Conservation (phyloP, 2,888 invertebrate genomes). For the Choristoneura rosaceana region DNA sequence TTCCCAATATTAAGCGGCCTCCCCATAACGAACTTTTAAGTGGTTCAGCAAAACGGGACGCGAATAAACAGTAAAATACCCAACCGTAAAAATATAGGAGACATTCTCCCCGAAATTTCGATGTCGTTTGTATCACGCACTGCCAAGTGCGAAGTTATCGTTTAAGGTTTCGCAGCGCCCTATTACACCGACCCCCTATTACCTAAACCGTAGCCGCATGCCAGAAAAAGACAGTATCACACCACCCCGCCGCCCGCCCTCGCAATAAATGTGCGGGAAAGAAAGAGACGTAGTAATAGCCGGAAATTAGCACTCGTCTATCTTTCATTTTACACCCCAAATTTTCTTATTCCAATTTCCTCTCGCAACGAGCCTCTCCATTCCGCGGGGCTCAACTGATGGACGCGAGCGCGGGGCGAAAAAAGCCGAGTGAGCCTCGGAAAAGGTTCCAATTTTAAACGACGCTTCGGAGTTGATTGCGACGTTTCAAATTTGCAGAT, state of each 20-base stretch:
- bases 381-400: conserved; percentile 66
- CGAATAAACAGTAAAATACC: conserved; percentile 30
- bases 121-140: conserved; percentile 40
- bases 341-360: conserved; percentile 92
- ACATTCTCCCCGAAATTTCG: conserved; percentile 35
- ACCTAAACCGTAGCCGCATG: conserved; percentile 57
- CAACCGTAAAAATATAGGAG: conserved; percentile 36
- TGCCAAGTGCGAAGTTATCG: conserved; percentile 45
- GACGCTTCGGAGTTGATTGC: conserved; percentile 51
- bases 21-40: conserved; percentile 38
- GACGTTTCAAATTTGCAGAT: conserved; percentile 66
- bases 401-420: conserved; percentile 45
- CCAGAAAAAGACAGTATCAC: conserved; percentile 77
- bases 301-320: conserved; percentile 91
- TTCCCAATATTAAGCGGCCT: conserved; percentile 29
- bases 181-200: conserved; percentile 54
- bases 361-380: conserved; percentile 72
- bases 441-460: conserved; percentile 55
- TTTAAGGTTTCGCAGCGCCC: conserved; percentile 40
- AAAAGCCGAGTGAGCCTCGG: conserved; percentile 40
- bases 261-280: conserved; percentile 83
- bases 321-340: conserved; percentile 92
- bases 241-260: conserved; percentile 67
- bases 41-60: conserved; percentile 13
- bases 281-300: conserved; percentile 85